Conservation (phyloP, 2,888 invertebrate species). For the Netelia melanura region DNA sequence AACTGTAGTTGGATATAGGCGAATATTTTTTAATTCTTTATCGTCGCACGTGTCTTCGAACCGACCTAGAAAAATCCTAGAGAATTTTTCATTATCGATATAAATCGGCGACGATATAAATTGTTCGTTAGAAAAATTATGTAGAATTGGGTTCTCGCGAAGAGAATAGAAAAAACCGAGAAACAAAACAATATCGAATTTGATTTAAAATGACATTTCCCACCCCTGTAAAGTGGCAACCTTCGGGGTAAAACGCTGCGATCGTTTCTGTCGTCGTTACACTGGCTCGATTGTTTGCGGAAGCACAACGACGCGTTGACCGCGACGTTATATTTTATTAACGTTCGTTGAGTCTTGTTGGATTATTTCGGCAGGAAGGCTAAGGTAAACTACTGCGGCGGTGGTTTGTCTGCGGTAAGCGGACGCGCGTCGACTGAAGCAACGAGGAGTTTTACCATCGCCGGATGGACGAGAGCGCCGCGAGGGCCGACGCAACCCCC, state of each 20-base stretch:
- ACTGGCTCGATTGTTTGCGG: slow-evolving; percentile 3
- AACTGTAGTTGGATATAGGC: no score
- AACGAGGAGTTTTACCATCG: slow-evolving; percentile 21
- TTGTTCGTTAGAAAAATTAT: neutral
- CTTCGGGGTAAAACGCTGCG: neutral
- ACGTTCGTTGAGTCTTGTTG: neutral
- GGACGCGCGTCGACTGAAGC: slow-evolving; percentile 63
- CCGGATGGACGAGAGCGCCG: slow-evolving; percentile 35
- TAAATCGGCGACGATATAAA: neutral
- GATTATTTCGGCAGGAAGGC: neutral
- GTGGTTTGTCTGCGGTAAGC: slow-evolving; percentile 29
- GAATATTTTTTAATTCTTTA: neutral
- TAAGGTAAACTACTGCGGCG: neutral
- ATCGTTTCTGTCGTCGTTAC: neutral
- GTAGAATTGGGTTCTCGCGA: no score
- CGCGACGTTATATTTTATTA: neutral
- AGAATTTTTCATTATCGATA: neutral
- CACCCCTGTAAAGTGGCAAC: neutral
- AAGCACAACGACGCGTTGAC: neutral
- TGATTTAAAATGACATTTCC: neutral
- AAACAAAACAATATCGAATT: no score
- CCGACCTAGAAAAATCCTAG: neutral
- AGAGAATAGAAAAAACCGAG: no score
- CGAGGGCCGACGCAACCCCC: slow-evolving; percentile 54
- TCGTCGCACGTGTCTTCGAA: neutral